Evolutionary conservation across 2,888 invertebrate genomes (phyloP).

Genomic region (Clanis bilineata): DNA sequence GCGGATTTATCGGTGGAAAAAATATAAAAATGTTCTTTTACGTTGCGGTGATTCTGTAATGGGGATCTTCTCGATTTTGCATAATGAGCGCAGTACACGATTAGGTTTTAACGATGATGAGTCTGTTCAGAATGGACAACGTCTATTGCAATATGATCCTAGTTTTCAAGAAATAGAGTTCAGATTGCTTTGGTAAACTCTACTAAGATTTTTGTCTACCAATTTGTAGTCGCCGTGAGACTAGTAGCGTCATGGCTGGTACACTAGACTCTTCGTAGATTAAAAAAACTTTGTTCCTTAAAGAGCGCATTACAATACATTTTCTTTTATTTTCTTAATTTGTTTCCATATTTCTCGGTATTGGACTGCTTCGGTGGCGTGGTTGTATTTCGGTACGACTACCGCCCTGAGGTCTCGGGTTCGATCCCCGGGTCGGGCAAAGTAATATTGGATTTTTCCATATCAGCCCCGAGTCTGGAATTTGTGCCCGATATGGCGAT

Average conservation of each 20-base stretch:
- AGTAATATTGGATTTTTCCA: too few species aligned
- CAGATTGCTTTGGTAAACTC: constrained; percentile 22
- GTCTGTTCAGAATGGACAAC: constrained; percentile 35
- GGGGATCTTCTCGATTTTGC: constrained; percentile 59
- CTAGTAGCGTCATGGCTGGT: constrained; percentile 63
- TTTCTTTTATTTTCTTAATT: constrained; percentile 2
- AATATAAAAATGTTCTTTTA: constrained; percentile 7
- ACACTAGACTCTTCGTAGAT: constrained; percentile 52
- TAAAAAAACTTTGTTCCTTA: constrained; percentile 39
- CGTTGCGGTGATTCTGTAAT: constrained; percentile 50
- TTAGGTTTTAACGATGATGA: constrained; percentile 77
- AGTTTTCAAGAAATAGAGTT: constrained; percentile 20
- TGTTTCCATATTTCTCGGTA: background rate
- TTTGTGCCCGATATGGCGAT: too few species aligned
- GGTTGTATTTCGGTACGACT: too few species aligned
- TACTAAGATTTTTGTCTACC: constrained; percentile 45
- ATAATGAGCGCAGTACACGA: constrained; percentile 74
- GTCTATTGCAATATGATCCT: constrained; percentile 31
- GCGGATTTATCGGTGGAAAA: constrained; percentile 6
- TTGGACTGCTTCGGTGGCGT: too few species aligned
- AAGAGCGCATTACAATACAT: background rate
- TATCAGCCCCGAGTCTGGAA: too few species aligned
- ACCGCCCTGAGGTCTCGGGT: too few species aligned
- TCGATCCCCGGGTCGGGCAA: too few species aligned
- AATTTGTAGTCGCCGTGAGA: constrained; percentile 64